Conservation (phyloP, 2,888 invertebrate genomes). For the Augiades crinisus region DNA sequence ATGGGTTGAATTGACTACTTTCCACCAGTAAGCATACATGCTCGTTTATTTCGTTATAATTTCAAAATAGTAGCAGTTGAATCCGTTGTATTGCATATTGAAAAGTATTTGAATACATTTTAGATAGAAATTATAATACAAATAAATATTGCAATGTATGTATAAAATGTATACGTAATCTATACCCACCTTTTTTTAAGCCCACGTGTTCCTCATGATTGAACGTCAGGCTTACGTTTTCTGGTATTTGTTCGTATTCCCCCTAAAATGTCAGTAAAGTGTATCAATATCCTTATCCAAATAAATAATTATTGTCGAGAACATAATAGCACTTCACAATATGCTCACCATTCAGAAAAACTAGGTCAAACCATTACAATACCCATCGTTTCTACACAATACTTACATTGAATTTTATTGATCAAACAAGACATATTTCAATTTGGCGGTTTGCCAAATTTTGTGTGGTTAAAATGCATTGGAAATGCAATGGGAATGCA, state of each 20-base stretch:
- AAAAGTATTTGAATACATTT: no score
- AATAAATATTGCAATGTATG: no score
- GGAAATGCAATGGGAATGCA: constrained; percentile 43
- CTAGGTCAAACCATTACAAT: constrained; percentile 66
- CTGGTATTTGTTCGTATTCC: constrained; percentile 34
- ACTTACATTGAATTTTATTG: constrained; percentile 49
- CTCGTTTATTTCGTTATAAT: no score
- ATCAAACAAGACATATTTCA: constrained; percentile 62
- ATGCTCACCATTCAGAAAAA: constrained; percentile 51
- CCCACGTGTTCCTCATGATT: constrained; percentile 30
- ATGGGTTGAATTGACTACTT: no score
- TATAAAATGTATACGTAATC: no score
- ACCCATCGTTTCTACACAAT: constrained; percentile 45
- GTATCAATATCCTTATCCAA: constrained; percentile 35
- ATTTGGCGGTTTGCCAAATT: constrained; percentile 61
- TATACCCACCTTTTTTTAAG: constrained; percentile 29
- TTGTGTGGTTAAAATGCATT: constrained; percentile 56
- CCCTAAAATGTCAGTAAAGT: constrained; percentile 36
- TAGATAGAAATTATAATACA: no score
- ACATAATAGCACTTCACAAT: constrained; percentile 55
- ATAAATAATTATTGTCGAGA: constrained; percentile 46
- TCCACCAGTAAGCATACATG: no score
- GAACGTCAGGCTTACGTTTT: constrained; percentile 32
- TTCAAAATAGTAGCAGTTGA: no score
- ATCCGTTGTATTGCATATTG: no score